Base-by-base conservation (phyloP, 1,140 invertebrate species). In the Thaumetopoea pityocampa region DNA sequence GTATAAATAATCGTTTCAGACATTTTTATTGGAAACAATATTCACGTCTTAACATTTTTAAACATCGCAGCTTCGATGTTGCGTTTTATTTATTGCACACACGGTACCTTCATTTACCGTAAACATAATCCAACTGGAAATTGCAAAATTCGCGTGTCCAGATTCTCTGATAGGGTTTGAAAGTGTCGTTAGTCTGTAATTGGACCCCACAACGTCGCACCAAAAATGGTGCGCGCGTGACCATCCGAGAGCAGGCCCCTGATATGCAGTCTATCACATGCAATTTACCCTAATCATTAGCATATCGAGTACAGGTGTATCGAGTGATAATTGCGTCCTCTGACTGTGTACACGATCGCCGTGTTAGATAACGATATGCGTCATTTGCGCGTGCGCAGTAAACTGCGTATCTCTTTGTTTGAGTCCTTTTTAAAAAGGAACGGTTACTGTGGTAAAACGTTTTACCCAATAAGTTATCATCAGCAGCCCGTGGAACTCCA, bases 241-340 rank as follows among this genome's bases (percentile, higher is more conserved):
- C 50, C 43, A 44, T 52, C 30, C 14, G 11, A 10, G 37, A 41
- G 30, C 23, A 16, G 12, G 32, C 24, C 37, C 12, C 17, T 16
- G 18, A 17, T 41, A 41, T 32, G 27, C 32, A 19, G 27, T 23
- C 26, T 41, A 41, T 41, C 27, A 18, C 9, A 15, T 19, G 42
- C 57, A 55, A 54, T 54, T 58, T 62, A 64, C 43, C 24, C 18
- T 33, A 16, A 23, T 24, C 29, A 63, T 73, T 71, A 56, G 49
- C 55, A 52, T 53, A 51, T 29, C 37, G 46, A 46, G 45, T 55
- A 59, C 66, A 71, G 65, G 67, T 67, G 68, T 63, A 43, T 29
- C 38, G 52, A 53, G 66, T 69, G 62, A 69, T 73, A 69, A 76
- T 72, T 68, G 62, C 61, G 46, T 67, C 59, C 51, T 57, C 51